phyloP scores from a whole-genome alignment of 2,113 vertebrate species.

The Thalassarche chlororhynchos region DNA sequence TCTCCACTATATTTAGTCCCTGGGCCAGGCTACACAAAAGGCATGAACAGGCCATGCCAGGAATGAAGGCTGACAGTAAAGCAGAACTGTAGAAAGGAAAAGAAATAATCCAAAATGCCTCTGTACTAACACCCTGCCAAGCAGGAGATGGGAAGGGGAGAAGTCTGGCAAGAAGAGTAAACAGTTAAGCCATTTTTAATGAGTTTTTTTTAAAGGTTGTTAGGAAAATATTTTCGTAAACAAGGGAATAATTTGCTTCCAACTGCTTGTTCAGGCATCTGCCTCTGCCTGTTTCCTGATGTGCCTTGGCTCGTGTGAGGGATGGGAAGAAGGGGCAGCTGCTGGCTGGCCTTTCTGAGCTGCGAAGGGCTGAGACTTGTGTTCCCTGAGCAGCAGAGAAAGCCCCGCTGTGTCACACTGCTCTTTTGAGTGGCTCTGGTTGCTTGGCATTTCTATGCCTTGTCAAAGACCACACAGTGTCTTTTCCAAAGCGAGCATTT shows the following conservation, averaged over 20 bases:
- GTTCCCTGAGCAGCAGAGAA: background rate
- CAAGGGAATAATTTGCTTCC: background rate
- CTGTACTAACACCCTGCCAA: background rate
- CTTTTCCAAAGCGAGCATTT: slow-evolving; percentile 4
- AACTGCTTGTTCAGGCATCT: background rate
- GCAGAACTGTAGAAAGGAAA: background rate
- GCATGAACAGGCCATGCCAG: background rate
- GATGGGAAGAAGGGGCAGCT: background rate
- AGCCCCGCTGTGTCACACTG: background rate
- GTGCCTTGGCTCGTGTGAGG: background rate
- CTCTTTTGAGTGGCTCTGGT: background rate
- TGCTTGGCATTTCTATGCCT: background rate
- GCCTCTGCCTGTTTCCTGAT: background rate
- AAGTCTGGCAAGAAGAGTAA: background rate
- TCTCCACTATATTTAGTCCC: background rate
- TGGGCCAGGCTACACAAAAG: background rate
- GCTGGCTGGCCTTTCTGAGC: background rate
- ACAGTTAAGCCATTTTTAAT: slow-evolving; percentile 24
- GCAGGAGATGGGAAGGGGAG: background rate
- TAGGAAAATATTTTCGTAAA: background rate
- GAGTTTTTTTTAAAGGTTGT: slow-evolving; percentile 8
- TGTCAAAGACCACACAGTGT: background rate
- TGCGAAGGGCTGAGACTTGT: background rate
- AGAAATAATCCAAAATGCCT: background rate
- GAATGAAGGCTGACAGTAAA: background rate